Evolutionary conservation across 2,113 vertebrate species (phyloP).

Genomic region (Paralichthys olivaceus): DNA sequence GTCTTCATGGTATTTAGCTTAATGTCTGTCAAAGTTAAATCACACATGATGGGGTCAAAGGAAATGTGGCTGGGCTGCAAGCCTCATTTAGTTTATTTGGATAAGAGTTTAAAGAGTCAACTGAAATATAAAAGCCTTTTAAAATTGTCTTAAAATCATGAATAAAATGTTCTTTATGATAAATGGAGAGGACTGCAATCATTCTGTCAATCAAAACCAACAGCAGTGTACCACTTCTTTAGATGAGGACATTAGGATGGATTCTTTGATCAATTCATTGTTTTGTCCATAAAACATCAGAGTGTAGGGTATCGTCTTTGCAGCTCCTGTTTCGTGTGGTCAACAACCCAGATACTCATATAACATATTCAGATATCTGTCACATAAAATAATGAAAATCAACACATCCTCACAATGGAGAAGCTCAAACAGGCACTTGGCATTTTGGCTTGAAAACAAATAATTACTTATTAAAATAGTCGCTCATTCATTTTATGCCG

Average conservation of each 20-base stretch:
- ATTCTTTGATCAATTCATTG: not conserved
- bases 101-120: not conserved
- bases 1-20: conserved; percentile 66
- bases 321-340: not conserved
- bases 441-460: not conserved
- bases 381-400: not conserved
- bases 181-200: not conserved
- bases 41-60: conserved; percentile 33
- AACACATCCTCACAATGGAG: not conserved
- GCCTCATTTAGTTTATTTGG: conserved; percentile 18
- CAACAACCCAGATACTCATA: not conserved
- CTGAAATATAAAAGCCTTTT: not conserved
- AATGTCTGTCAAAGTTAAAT: conserved; percentile 59
- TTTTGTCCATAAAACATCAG: not conserved
- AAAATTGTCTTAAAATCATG: not conserved
- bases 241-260: not conserved
- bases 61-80: conserved; percentile 13
- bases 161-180: not conserved
- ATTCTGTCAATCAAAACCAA: not conserved
- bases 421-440: not conserved
- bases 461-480: not conserved
- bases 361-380: not conserved
- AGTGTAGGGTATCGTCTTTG: not conserved
- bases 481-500: not conserved
- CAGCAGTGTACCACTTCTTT: not conserved